Evolutionary conservation across 2,113 vertebrate species (phyloP), one percentile per base, ranked within the genome.

Genomic region (Synchiropus splendidus): DNA sequence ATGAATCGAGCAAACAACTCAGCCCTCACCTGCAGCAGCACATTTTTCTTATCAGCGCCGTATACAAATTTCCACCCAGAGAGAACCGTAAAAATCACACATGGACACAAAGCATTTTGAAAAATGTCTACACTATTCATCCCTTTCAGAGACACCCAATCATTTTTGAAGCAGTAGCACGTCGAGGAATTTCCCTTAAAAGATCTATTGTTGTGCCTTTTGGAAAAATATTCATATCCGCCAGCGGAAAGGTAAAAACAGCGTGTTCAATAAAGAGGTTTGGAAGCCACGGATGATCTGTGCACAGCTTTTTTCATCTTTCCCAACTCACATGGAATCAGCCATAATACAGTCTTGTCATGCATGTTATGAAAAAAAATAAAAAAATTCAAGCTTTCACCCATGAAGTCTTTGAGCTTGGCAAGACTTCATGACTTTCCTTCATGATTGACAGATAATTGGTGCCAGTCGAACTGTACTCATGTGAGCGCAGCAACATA

Each of bases 171-270:
- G 56, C 12, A 14, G 61, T 77, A 42, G 39, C 15, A 49, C 75
- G 65, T 64, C 1, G 21, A 45, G 75, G 77, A 81, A 80, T 79
- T 83, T 74, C 71, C 76, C 67, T 51, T 67, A 54, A 82, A 84
- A 77, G 81, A 42, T 56, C 69, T 82, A 34, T 78, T 62, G 58
- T 64, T 54, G 66, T 71, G 64, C 72, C 66, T 79, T 77, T 79
- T 74, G 64, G 72, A 74, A 75, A 82, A 75, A 74, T 73, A 80
- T 75, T 77, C 76, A 71, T 67, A 80, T 74, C 51, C 60, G 57
- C 64, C 55, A 67, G 51, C 48, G 55, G 44, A 39, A 69, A 68
- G 67, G 61, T 70, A 72, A 57, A 64, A 47, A 44, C 44, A 43
- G 65, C 51, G 39, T 48, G 45, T 66, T 39, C 55, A 49, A 56